phyloP scores from a whole-genome alignment of 1,140 invertebrate genomes.

The Globodera rostochiensis region DNA sequence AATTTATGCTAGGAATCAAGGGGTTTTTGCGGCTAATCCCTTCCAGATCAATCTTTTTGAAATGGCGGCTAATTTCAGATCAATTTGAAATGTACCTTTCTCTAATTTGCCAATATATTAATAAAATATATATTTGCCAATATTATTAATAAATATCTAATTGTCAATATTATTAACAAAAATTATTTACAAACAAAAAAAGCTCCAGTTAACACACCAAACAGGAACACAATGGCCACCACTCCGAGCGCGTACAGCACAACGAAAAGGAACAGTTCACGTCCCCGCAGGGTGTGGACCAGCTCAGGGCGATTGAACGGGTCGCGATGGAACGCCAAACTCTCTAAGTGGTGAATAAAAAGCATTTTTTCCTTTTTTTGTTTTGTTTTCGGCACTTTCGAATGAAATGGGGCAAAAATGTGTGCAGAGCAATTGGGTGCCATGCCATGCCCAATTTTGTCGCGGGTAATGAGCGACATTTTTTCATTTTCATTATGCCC shows the following conservation, averaged over 20 bases:
- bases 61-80: no score
- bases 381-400: neutral
- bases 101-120: no score
- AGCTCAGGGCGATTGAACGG: constrained; percentile 27
- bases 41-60: no score
- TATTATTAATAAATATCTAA: no score
- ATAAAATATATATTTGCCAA: no score
- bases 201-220: neutral
- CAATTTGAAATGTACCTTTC: no score
- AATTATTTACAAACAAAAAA: neutral
- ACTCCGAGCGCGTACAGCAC: constrained; percentile 21
- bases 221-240: neutral
- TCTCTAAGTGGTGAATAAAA: constrained; percentile 13
- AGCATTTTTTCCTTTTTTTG: neutral
- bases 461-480: neutral
- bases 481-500: neutral
- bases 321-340: constrained; percentile 26
- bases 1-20: no score
- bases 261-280: constrained; percentile 22
- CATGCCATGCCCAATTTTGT: neutral
- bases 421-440: neutral
- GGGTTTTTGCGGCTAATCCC: no score
- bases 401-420: neutral
- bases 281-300: constrained; percentile 17
- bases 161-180: neutral